Percentiles rank a stretch among this genome's conserved stretches.
These are phyloP conservation scores for Urophycis tenuis DNA, from an alignment of 2,797 vertebrate species.

Conservation along the genomic window DNA sequence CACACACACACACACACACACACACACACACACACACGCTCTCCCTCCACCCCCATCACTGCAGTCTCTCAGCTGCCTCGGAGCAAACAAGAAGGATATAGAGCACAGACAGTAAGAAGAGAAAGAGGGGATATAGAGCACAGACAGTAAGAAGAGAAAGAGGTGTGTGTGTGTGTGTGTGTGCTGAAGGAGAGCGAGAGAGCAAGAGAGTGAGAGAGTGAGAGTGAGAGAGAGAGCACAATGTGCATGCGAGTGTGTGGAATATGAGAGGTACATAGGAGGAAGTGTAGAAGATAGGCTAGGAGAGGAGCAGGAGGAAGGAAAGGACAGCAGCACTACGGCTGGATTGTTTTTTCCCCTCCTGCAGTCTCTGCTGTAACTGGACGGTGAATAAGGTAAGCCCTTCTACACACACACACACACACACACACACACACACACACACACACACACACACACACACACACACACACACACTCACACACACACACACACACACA, in stretches of 20 bases:
- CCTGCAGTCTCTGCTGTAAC: slow-evolving; percentile 70
- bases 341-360: slow-evolving; percentile 63
- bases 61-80: slow-evolving; percentile 78
- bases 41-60: slow-evolving; percentile 78
- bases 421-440: too few species aligned
- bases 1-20: slow-evolving; percentile 59
- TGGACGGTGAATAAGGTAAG: slow-evolving; percentile 72
- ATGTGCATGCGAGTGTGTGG: slow-evolving; percentile 31
- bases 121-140: slow-evolving; percentile 72
- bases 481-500: not conserved
- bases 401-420: slow-evolving; percentile 25
- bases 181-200: slow-evolving; percentile 19
- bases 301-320: slow-evolving; percentile 29
- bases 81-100: slow-evolving; percentile 75
- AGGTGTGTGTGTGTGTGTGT: slow-evolving; percentile 21
- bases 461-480: too few species aligned
- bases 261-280: slow-evolving; percentile 47
- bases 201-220: slow-evolving; percentile 3
- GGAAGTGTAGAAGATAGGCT: too few species aligned
- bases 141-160: slow-evolving; percentile 62
- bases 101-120: slow-evolving; percentile 67
- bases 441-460: not conserved
- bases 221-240: not conserved
- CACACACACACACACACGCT: slow-evolving; percentile 64
- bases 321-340: slow-evolving; percentile 63